Conservation (phyloP, 2,888 invertebrate genomes). For the Tillus elongatus region DNA sequence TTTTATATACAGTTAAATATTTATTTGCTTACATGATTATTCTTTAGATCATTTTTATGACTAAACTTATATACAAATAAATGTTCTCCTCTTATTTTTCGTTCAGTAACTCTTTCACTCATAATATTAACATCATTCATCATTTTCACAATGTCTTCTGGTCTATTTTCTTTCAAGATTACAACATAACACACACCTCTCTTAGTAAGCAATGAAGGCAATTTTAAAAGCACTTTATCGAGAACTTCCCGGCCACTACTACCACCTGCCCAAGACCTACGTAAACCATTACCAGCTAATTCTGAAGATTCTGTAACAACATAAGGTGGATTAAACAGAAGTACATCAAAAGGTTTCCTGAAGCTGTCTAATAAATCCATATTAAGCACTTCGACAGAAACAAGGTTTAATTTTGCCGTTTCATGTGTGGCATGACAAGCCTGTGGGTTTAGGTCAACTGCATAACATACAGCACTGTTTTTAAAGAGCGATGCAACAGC, state of each 20-base stretch:
- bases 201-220: conserved; percentile 62
- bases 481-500: conserved; percentile 59
- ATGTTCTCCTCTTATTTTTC: conserved; percentile 79
- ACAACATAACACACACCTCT: conserved; percentile 81
- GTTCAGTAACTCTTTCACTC: conserved; percentile 54
- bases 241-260: conserved; percentile 65
- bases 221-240: conserved; percentile 58
- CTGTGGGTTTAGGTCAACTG: conserved; percentile 74
- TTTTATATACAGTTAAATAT: too few species aligned
- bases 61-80: conserved; percentile 70
- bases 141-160: conserved; percentile 55
- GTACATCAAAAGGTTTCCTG: conserved; percentile 62
- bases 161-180: conserved; percentile 81
- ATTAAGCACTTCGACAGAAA: conserved; percentile 52
- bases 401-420: conserved; percentile 62
- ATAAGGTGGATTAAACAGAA: conserved; percentile 97
- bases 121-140: conserved; percentile 52
- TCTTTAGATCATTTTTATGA: conserved; percentile 3
- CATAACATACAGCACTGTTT: conserved; percentile 50
- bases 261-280: conserved; percentile 75
- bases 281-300: conserved; percentile 48
- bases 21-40: too few species aligned
- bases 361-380: conserved; percentile 58
- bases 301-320: conserved; percentile 79
- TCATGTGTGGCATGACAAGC: conserved; percentile 65